Conservation (phyloP, 64 coral and sea anemone species). For the Porites lutea region DNA sequence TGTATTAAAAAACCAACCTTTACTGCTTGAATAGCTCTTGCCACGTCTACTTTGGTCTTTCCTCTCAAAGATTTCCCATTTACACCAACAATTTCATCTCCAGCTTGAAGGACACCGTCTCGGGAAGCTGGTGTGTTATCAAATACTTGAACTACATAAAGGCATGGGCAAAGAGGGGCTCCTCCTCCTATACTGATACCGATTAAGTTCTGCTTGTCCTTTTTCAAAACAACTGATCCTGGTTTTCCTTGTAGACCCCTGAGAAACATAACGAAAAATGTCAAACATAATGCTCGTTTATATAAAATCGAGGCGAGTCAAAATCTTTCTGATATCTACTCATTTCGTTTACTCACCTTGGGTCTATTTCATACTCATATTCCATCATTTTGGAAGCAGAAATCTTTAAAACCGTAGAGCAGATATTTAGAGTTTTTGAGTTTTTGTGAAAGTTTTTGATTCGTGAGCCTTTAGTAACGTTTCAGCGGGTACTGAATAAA, state of each 20-base stretch:
- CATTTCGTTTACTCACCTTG: conserved; percentile 62
- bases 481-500: background rate
- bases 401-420: conserved; percentile 4
- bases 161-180: conserved; percentile 93
- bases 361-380: conserved; percentile 98
- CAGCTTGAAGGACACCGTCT: conserved; percentile 93
- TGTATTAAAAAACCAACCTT: conserved; percentile 61
- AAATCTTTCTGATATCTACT: background rate
- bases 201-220: conserved; percentile 99
- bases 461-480: conserved; percentile 12
- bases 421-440: background rate
- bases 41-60: conserved; percentile 99
- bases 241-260: conserved; percentile 97
- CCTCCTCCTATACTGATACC: conserved; percentile 98
- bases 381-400: conserved; percentile 87
- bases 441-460: conserved; percentile 57
- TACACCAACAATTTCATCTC: conserved; percentile 99
- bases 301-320: background rate
- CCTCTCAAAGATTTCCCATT: conserved; percentile 98
- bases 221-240: conserved; percentile 83
- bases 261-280: background rate
- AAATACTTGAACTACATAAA: conserved; percentile 99
- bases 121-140: conserved; percentile 96
- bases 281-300: background rate
- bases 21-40: conserved; percentile 93